A percentile compares a stretch with the other conserved stretches of the same genome.
Conservation (phyloP, 2,888 invertebrate species). For the Kryphioiulus occultus region DNA sequence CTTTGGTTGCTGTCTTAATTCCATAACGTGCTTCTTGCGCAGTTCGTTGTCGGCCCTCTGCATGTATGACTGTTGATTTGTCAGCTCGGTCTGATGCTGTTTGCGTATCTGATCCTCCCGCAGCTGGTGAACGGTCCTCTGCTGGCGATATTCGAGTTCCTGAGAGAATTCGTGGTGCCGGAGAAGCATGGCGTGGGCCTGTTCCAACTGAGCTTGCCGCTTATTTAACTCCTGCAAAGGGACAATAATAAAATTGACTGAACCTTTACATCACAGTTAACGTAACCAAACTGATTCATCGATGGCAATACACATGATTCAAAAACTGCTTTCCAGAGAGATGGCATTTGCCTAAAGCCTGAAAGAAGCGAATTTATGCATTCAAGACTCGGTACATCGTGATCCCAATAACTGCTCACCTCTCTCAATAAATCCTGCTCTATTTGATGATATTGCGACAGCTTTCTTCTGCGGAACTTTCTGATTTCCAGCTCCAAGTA, state of each 20-base stretch:
- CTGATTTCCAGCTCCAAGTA: conserved; percentile 91
- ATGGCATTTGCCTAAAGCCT: too few species aligned
- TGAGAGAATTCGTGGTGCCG: conserved; percentile 97
- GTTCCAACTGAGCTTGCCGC: conserved; percentile 92
- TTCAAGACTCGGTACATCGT: too few species aligned
- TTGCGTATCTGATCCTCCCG: conserved; percentile 83
- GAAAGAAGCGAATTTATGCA: too few species aligned
- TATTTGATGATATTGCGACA: conserved; percentile 83
- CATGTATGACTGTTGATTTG: conserved; percentile 97
- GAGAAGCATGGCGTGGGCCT: conserved; percentile 91
- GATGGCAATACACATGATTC: too few species aligned
- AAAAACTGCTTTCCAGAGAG: too few species aligned
- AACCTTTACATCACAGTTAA: too few species aligned
- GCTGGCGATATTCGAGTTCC: conserved; percentile 93
- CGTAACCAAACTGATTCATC: too few species aligned
- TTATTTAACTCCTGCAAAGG: conserved; percentile 84
- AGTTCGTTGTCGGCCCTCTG: conserved; percentile 91
- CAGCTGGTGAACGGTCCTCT: conserved; percentile 90
- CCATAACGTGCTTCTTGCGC: conserved; percentile 93
- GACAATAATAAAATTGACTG: neutral
- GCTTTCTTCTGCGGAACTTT: conserved; percentile 88
- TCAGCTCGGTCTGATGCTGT: conserved; percentile 93
- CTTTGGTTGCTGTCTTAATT: conserved; percentile 98
- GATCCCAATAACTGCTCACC: conserved; percentile 68
- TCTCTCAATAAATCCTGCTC: conserved; percentile 90